Base-by-base conservation (phyloP, 1,140 invertebrate species). In the Euwallacea similis region DNA sequence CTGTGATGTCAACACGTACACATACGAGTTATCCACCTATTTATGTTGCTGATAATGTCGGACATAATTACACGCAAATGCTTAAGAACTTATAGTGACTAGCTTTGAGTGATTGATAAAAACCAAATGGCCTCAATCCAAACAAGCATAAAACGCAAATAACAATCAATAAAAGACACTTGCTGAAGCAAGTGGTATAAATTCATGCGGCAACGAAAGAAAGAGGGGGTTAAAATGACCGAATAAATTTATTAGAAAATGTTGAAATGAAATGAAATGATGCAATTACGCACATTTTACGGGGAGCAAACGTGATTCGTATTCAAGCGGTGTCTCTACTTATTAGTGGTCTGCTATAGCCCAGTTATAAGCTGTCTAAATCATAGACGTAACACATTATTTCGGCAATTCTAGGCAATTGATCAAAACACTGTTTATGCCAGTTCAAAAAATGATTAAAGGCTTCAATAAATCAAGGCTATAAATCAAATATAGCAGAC, bases 211-310 rank as follows among this genome's bases (percentile, higher is more conserved):
- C 10, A 53, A 53, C 50, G 50, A 64, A 69, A 63, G 41, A 69
- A 63, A 53, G 47, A 21, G 47, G 44, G 59, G 33, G 53, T 59
- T 71, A 65, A 71, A 71, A 58, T 61, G 47, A 50, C 46, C 44
- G 62, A 69, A 74, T 74, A 74, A 74, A 74, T 75, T 75, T 73
- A 73, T 73, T 73, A 73, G 62, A 73, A 62, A 71, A 75, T 71
- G 58, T 75, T 66, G 58, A 65, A 75, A 72, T 71, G 73, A 74
- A 74, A 75, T 72, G 74, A 73, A 75, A 75, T 73, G 71, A 73
- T 73, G 74, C 71, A 75, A 75, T 75, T 75, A 75, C 74, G 64
- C 71, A 63, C 71, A 75, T 75, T 75, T 75, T 73, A 71, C 68
- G 46, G 74, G 69, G 64, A 73, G 61, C 63, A 47, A 71, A 69